These are phyloP conservation scores for Danionella cerebrum DNA, from an alignment of 2,113 vertebrate species.

Conservation along the genomic window DNA sequence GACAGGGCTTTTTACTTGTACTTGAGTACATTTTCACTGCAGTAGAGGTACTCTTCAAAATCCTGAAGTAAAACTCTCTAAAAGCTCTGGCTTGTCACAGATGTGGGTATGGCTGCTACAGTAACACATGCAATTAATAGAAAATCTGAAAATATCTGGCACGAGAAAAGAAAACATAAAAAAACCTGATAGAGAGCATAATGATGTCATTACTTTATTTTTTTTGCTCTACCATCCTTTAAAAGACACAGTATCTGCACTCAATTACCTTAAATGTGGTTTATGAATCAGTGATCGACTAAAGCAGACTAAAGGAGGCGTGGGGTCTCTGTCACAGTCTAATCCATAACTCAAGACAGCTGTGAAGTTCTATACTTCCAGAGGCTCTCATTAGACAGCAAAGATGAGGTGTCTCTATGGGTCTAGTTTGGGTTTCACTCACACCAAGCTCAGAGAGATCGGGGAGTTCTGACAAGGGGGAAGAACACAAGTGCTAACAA, in stretches of 20 bases:
- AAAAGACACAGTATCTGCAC: not conserved
- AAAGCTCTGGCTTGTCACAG: too few species aligned
- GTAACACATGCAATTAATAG: too few species aligned
- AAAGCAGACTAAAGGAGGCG: not conserved
- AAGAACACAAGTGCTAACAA: not conserved
- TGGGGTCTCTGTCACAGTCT: not conserved
- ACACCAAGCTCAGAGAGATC: not conserved
- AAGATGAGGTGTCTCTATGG: not conserved
- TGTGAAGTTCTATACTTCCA: not conserved
- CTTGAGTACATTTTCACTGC: too few species aligned
- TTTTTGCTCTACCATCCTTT: not conserved
- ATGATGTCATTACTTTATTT: not conserved
- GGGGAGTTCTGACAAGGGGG: not conserved
- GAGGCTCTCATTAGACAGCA: not conserved
- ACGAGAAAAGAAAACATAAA: too few species aligned
- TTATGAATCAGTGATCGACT: not conserved
- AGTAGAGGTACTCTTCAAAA: too few species aligned
- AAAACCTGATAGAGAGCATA: not conserved
- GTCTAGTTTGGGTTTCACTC: not conserved
- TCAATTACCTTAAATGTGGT: not conserved
- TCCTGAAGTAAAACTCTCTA: too few species aligned
- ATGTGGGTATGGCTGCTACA: too few species aligned
- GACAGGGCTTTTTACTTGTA: too few species aligned
- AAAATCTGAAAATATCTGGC: too few species aligned
- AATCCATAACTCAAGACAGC: conserved; percentile 4